A percentile compares a stretch with the other conserved stretches of the same genome.
Conservation (phyloP, 2,797 vertebrate genomes). For the Ataeniobius toweri region DNA sequence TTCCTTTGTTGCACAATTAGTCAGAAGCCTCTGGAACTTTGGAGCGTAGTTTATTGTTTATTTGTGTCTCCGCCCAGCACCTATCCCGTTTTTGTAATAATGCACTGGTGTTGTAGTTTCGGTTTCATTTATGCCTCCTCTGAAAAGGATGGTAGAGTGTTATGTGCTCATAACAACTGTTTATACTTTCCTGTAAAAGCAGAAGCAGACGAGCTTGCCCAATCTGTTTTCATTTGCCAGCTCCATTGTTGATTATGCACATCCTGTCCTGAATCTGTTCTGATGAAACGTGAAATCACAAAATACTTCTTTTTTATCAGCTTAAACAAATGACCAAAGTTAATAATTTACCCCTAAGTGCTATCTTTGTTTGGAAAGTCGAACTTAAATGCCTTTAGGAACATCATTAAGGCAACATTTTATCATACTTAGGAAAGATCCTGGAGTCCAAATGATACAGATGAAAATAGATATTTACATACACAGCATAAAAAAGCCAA, state of each 20-base stretch:
- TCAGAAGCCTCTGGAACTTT: neutral
- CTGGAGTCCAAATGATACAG: neutral
- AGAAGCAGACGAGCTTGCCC: too few species aligned
- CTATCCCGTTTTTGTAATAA: neutral
- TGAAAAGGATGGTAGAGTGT: neutral
- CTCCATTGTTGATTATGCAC: neutral
- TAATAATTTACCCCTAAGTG: neutral
- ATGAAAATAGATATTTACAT: neutral
- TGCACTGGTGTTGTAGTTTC: neutral
- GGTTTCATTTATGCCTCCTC: neutral
- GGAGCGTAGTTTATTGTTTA: neutral
- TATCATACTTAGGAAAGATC: neutral
- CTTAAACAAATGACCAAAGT: neutral
- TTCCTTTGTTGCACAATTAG: neutral
- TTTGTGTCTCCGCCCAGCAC: neutral
- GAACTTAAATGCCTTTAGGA: neutral
- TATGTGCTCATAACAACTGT: neutral
- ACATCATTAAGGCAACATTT: neutral
- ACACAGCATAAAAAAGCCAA: neutral
- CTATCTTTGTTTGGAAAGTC: neutral
- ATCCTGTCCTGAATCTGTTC: neutral
- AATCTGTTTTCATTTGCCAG: neutral
- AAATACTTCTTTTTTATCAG: neutral
- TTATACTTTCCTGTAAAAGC: neutral
- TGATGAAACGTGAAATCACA: neutral